These are phyloP conservation scores for Oreochromis grahami DNA, from an alignment of 2,797 vertebrate species.

Conservation along the genomic window DNA sequence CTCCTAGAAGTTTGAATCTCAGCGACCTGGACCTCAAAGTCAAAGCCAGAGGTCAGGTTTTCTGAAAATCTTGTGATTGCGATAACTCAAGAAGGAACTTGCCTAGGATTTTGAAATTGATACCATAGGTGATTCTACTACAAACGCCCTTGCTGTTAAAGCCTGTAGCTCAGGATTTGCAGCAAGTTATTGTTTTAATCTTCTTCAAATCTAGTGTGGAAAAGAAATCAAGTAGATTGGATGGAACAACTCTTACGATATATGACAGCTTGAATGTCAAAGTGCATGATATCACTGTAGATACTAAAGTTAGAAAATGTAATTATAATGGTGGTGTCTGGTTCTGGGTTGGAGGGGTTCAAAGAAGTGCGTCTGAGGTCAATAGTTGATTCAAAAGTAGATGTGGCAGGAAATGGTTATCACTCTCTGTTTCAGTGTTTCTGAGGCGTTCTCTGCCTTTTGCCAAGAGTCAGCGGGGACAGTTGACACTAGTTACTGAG, in stretches of 20 bases:
- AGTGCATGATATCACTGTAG: background rate
- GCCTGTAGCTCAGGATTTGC: background rate
- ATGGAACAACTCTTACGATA: background rate
- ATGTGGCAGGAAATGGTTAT: background rate
- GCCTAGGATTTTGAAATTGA: background rate
- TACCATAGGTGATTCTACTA: rapidly evolving
- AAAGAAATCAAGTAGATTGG: background rate
- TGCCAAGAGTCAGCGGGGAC: background rate
- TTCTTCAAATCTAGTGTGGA: background rate
- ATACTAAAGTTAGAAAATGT: background rate
- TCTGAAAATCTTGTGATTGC: background rate
- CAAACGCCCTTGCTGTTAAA: background rate
- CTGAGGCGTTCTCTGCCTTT: background rate
- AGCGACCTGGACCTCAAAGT: background rate
- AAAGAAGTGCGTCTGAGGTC: background rate
- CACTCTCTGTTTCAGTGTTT: background rate
- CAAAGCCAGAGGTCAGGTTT: background rate
- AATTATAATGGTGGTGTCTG: background rate
- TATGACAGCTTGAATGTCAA: background rate
- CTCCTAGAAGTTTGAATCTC: rapidly evolving
- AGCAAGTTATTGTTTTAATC: background rate
- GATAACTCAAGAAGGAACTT: background rate
- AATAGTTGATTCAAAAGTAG: background rate
- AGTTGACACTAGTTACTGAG: background rate
- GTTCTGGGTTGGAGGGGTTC: background rate